Conservation (phyloP, 2,113 vertebrate genomes). For the Sardina pilchardus region DNA sequence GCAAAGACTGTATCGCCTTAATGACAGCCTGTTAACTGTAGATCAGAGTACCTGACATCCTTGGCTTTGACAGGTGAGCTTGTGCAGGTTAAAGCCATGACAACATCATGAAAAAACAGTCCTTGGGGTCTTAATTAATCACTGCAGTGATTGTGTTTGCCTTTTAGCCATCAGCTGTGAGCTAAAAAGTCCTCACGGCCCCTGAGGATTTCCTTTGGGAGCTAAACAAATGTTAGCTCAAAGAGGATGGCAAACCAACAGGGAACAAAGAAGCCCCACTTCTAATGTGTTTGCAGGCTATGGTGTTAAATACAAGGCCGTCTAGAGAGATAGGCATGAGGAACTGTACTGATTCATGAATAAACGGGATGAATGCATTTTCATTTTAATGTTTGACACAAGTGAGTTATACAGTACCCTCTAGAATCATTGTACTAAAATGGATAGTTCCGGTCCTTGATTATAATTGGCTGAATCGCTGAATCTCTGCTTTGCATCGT, state of each 20-base stretch:
- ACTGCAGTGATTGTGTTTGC: slow-evolving; percentile 83
- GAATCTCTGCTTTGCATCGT: too few species aligned
- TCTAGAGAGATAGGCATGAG: not conserved
- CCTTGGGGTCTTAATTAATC: slow-evolving; percentile 85
- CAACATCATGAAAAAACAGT: slow-evolving; percentile 84
- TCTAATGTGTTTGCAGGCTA: slow-evolving; percentile 27
- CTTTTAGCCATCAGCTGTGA: slow-evolving; percentile 82
- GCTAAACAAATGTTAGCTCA: slow-evolving; percentile 46
- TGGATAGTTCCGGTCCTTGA: too few species aligned
- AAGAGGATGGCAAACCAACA: not conserved
- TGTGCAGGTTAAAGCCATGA: slow-evolving; percentile 77
- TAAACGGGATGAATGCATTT: not conserved
- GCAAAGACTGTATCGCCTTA: not conserved
- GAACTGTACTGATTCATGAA: not conserved
- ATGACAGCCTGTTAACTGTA: not conserved
- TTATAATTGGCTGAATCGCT: too few species aligned
- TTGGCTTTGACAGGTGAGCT: slow-evolving; percentile 64
- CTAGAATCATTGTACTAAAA: too few species aligned
- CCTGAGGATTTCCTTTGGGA: slow-evolving; percentile 59
- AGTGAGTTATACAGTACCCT: not conserved
- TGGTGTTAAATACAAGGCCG: not conserved
- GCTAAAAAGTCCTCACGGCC: slow-evolving; percentile 75
- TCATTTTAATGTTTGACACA: not conserved
- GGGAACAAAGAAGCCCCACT: not conserved
- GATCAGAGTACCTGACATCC: slow-evolving; percentile 2